phyloP scores from a whole-genome alignment of 2,113 vertebrate species.

The Podiceps cristatus region DNA sequence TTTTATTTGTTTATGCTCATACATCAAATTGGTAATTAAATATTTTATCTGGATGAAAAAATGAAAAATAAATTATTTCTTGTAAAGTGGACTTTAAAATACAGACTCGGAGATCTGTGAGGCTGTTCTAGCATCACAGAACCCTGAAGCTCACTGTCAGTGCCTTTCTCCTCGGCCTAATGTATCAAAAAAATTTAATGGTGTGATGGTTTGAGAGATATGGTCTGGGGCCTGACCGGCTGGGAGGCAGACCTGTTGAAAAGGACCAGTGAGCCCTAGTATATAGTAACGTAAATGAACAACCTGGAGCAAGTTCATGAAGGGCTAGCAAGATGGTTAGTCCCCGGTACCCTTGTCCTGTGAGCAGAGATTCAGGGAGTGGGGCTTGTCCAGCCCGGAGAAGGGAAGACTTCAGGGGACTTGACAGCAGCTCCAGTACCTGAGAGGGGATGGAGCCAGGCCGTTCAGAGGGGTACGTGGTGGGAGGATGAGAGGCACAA shows the following conservation, averaged over 20 bases:
- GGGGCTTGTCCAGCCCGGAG: not conserved
- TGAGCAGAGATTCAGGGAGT: not conserved
- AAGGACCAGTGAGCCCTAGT: accelerated
- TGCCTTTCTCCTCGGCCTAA: not conserved
- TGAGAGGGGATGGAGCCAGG: not conserved
- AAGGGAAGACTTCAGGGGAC: not conserved
- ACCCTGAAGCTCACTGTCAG: not conserved
- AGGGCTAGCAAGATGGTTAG: not conserved
- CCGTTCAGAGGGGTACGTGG: accelerated
- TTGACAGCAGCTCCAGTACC: not conserved
- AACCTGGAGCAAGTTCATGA: not conserved
- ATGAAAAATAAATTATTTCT: not conserved
- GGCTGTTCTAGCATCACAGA: not conserved
- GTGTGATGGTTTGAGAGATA: not conserved
- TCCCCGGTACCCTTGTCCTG: not conserved
- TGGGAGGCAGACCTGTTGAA: not conserved
- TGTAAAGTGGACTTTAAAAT: not conserved
- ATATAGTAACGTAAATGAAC: not conserved
- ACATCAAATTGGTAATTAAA: not conserved
- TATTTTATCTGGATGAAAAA: not conserved
- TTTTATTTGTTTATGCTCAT: not conserved
- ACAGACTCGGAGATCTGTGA: not conserved
- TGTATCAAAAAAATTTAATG: not conserved
- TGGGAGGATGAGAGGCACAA: too few relatives aligned
- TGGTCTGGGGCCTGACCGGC: not conserved